Conservation (phyloP, 2,888 invertebrate species). For the Pheosia gnoma region DNA sequence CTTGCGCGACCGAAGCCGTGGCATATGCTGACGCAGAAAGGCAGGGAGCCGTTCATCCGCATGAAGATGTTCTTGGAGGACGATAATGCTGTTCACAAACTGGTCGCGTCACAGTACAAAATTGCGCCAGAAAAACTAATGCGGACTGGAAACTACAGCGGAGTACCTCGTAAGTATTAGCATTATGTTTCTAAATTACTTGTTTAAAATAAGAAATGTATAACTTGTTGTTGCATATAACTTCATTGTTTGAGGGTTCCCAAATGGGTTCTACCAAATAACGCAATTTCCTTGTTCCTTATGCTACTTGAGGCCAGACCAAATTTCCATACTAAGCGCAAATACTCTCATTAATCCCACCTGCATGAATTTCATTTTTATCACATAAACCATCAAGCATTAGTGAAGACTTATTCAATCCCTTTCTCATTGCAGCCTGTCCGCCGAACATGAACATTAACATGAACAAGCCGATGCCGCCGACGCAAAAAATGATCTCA, state of each 20-base stretch:
- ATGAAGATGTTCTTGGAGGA: slow-evolving; percentile 99
- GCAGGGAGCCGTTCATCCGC: slow-evolving; percentile 97
- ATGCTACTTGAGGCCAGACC: too few relatives aligned
- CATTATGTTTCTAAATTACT: background rate
- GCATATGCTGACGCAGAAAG: slow-evolving; percentile 99
- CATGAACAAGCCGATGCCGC: slow-evolving; percentile 90
- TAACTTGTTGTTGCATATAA: too few relatives aligned
- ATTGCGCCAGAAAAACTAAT: slow-evolving; percentile 98
- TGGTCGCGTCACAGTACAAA: slow-evolving; percentile 98
- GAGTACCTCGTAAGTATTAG: slow-evolving; percentile 88
- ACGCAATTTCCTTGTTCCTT: too few relatives aligned
- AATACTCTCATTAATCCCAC: background rate
- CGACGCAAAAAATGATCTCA: slow-evolving; percentile 90
- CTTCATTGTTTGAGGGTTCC: too few relatives aligned
- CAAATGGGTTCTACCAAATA: too few relatives aligned
- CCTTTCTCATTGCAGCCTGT: slow-evolving; percentile 79
- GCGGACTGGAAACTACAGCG: slow-evolving; percentile 97
- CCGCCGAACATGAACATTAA: slow-evolving; percentile 87
- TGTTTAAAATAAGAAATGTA: too few relatives aligned
- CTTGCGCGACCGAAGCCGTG: slow-evolving; percentile 99
- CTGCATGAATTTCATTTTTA: background rate
- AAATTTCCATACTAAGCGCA: too few relatives aligned
- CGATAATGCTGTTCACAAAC: slow-evolving; percentile 96
- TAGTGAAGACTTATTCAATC: background rate
- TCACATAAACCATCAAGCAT: background rate